Base-by-base conservation (phyloP, 2,113 vertebrate genomes). In the Mirza zaza region DNA sequence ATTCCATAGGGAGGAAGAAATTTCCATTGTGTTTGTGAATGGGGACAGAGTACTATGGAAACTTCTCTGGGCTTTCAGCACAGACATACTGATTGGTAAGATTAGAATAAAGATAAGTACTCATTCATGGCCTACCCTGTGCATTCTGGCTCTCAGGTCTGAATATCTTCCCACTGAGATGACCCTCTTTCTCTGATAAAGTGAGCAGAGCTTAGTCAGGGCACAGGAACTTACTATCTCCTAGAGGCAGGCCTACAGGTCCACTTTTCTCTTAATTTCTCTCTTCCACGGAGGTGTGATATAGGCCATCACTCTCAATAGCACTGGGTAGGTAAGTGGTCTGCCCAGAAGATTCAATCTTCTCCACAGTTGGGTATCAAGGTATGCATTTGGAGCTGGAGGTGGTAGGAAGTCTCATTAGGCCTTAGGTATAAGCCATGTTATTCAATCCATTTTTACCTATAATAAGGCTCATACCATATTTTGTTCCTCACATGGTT, bases 31-130 rank as follows among this genome's bases (percentile, higher is more conserved):
- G 27, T 55, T 91, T 93, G 45, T 77, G 25, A 91, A n/a, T 45
- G 6, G 27, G 55, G 39, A 75, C 63, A 90, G 61, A 91, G 48
- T 32, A 71, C 34, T 57, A 55, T 14, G 65, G 39, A 91, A 83
- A 52, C 4, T 65, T 55, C 36, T 94, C 39, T 83, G 67, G 50
- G 57, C 23, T 81, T 94, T 95, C 21, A 83, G 67, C 17, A 6
- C 4, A 17, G 25, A 76, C 18, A 80, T 92, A 86, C 27, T 63
- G 45, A 94, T 32, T 77, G 75, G 61, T 70, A 80, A 71, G 48
- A 89, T 68, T 59, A 81, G 27, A 89, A 81, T 79, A 77, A 96
- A 95, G 85, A 50, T 89, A 95, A 90, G 61, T 83, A 29, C 48
- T 93, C 12, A 42, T 70, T 87, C 57, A 79, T 45, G 59, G 34